phyloP scores from a whole-genome alignment of 2,113 vertebrate genomes.

The Xenopus borealis region DNA sequence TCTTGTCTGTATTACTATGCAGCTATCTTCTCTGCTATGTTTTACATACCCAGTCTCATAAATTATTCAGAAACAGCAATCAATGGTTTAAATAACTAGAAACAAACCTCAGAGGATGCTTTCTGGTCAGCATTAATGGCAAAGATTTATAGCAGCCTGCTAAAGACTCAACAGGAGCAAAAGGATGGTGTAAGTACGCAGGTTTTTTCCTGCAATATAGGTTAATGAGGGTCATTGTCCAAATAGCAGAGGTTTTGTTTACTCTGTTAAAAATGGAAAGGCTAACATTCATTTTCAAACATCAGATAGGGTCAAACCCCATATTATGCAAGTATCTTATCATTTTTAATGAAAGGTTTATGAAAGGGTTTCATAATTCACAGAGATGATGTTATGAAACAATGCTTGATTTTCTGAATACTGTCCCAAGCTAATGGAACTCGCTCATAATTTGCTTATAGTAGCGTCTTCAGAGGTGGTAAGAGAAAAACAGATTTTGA shows the following conservation, averaged over 20 bases:
- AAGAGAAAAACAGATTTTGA: no score
- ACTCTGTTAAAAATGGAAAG: background rate
- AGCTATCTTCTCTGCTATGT: conserved; percentile 9
- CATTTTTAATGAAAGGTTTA: background rate
- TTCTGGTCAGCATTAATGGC: conserved; percentile 22
- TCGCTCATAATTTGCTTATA: background rate
- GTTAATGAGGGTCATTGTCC: conserved; percentile 8
- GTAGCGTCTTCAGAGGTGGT: no score
- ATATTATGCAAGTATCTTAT: conserved; percentile 4
- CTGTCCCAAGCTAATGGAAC: no score
- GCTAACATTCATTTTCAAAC: background rate
- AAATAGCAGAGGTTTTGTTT: background rate
- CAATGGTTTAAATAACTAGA: conserved; percentile 49
- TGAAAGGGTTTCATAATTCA: background rate
- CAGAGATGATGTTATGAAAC: background rate
- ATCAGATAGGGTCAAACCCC: background rate
- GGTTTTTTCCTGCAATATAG: accelerated
- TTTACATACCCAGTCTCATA: conserved; percentile 23
- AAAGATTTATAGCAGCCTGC: conserved; percentile 36
- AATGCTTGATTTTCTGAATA: no score
- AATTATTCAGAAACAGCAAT: conserved; percentile 41
- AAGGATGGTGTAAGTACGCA: conserved; percentile 8
- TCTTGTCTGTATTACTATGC: conserved; percentile 1
- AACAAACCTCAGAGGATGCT: conserved; percentile 10
- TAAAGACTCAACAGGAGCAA: conserved; percentile 22